Conservation (phyloP, 2,888 invertebrate genomes). For the Ctenicera cuprea region DNA sequence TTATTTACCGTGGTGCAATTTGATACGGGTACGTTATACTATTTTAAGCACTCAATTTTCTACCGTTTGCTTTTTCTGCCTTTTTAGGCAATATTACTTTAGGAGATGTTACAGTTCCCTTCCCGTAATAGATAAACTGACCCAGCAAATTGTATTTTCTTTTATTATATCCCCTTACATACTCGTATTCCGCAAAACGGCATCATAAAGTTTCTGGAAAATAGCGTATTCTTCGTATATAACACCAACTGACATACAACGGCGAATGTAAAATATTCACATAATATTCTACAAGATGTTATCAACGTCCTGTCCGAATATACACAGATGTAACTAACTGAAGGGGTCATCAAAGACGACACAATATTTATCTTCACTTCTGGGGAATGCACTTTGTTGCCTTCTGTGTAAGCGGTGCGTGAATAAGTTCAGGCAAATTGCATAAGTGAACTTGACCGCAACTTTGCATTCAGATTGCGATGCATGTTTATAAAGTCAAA, state of each 20-base stretch:
- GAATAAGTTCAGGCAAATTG: constrained; percentile 32
- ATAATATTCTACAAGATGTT: constrained; percentile 25
- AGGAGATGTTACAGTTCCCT: too few species aligned
- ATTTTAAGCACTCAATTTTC: too few species aligned
- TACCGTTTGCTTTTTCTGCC: too few species aligned
- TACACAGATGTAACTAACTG: not conserved
- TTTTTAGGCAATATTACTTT: too few species aligned
- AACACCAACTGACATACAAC: constrained; percentile 1
- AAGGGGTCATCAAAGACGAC: not conserved
- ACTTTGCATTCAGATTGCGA: constrained; percentile 41
- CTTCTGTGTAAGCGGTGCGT: constrained; percentile 37
- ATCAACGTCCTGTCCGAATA: constrained; percentile 23
- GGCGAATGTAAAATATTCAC: not conserved
- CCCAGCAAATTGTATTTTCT: too few species aligned
- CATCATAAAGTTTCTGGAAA: not conserved
- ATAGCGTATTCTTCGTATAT: constrained; percentile 1
- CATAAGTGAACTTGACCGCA: constrained; percentile 47
- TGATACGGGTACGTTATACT: too few species aligned
- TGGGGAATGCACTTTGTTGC: constrained; percentile 34
- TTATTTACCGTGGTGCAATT: too few species aligned
- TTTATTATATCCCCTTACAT: too few species aligned
- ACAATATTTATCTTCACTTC: constrained; percentile 20
- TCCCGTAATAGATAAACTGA: too few species aligned
- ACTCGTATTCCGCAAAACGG: too few species aligned
- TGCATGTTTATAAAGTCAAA: constrained; percentile 43